phyloP scores from a whole-genome alignment of 1,140 invertebrate genomes.

The Kradibia gibbosae region DNA sequence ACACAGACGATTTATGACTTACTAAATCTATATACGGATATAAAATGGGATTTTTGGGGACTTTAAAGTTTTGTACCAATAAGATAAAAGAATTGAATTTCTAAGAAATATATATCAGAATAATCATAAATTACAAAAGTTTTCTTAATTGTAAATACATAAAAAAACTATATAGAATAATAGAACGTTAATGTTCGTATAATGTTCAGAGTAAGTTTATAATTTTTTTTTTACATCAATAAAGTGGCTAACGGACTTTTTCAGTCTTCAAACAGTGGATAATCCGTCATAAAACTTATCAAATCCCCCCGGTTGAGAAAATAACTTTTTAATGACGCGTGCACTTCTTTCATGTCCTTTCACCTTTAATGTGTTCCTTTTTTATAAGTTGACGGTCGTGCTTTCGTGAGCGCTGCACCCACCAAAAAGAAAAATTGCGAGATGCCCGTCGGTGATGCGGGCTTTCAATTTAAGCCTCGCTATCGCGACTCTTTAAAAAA shows the following conservation, averaged over 20 bases:
- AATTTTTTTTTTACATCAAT: constrained; percentile 40
- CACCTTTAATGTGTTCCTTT: constrained; percentile 10
- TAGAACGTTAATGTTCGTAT: constrained; percentile 30
- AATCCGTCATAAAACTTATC: constrained; percentile 50
- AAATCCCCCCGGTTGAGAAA: constrained; percentile 20
- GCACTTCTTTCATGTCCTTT: neutral
- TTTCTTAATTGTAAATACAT: constrained; percentile 41
- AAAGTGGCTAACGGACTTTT: neutral
- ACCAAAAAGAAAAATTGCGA: constrained; percentile 1
- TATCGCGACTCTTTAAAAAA: constrained; percentile 1
- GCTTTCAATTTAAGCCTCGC: constrained; percentile 38
- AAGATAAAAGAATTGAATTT: constrained; percentile 36
- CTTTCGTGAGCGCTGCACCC: constrained; percentile 17
- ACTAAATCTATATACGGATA: neutral
- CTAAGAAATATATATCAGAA: constrained; percentile 29
- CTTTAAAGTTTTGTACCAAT: constrained; percentile 16
- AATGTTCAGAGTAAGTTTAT: constrained; percentile 36
- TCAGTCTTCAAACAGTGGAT: constrained; percentile 1
- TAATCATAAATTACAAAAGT: constrained; percentile 28
- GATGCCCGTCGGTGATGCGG: neutral
- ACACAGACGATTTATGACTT: constrained; percentile 8
- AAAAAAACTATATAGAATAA: constrained; percentile 29
- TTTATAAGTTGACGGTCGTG: constrained; percentile 34
- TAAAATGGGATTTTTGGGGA: neutral
- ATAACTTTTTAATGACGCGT: constrained; percentile 33